These are phyloP conservation scores for Stichopus chloronotus DNA, from an alignment of 35 echinoderm and acorn worm genomes.

Conservation along the genomic window DNA sequence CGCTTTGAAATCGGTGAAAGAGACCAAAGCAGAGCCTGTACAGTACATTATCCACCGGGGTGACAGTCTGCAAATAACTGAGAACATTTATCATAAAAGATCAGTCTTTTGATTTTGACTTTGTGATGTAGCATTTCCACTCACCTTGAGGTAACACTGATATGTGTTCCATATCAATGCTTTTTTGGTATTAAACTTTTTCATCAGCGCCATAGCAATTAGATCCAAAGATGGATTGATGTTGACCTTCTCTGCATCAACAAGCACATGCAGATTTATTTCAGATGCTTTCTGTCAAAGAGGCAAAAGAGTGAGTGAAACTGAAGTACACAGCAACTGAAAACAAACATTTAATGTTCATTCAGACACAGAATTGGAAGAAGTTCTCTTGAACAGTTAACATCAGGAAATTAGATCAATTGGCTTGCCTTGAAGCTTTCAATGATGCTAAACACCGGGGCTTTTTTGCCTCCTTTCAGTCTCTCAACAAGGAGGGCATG, in stretches of 20 bases:
- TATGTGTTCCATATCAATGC: conserved; percentile 86
- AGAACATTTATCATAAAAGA: too few relatives aligned
- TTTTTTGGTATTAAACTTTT: conserved; percentile 72
- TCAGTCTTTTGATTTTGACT: too few relatives aligned
- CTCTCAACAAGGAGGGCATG: neutral
- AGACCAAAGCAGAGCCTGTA: too few relatives aligned
- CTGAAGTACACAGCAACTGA: neutral
- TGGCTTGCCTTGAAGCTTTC: neutral
- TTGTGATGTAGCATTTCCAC: too few relatives aligned
- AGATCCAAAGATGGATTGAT: conserved; percentile 73
- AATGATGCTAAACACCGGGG: neutral
- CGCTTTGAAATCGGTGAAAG: too few relatives aligned
- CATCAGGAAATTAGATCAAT: neutral
- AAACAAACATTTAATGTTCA: neutral
- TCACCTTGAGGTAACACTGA: conserved; percentile 59
- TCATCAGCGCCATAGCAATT: conserved; percentile 82
- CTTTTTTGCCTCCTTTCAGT: neutral
- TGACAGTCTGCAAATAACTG: too few relatives aligned
- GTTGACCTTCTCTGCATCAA: conserved; percentile 85
- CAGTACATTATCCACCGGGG: too few relatives aligned
- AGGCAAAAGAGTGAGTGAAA: conserved; percentile 24
- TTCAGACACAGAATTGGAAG: neutral
- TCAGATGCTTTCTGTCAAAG: conserved; percentile 63
- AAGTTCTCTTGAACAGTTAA: neutral
- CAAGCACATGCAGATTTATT: conserved; percentile 61